A percentile compares a stretch with the other conserved stretches of the same genome.
These are phyloP conservation scores for Crocuta crocuta DNA, from an alignment of 2,113 vertebrate genomes.

Conservation along the genomic window DNA sequence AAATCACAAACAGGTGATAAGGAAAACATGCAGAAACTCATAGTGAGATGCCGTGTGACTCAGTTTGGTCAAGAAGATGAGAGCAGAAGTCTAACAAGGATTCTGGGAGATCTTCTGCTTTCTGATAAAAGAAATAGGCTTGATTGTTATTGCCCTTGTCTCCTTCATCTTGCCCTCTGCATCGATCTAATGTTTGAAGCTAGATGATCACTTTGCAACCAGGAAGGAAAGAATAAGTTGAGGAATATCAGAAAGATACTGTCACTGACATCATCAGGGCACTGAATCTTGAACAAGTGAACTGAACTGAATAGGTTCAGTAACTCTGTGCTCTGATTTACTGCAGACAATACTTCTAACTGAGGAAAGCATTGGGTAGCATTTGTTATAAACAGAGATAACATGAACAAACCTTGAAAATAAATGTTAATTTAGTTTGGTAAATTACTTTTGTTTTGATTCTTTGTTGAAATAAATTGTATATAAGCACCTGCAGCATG, in stretches of 20 bases:
- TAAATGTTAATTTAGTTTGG: not conserved
- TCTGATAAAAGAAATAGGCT: not conserved
- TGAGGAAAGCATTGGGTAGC: not conserved
- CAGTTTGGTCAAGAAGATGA: not conserved
- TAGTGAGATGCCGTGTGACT: not conserved
- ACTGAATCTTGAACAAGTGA: not conserved
- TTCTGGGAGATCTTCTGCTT: not conserved
- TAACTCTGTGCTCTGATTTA: not conserved
- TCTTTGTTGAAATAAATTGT: not conserved
- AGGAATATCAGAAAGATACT: not conserved
- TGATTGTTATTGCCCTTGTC: not conserved
- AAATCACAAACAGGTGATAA: not conserved
- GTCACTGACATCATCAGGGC: not conserved
- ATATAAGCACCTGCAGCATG: not conserved
- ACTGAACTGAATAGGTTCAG: not conserved
- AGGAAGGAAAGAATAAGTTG: not conserved
- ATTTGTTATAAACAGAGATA: not conserved
- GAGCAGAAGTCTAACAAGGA: not conserved
- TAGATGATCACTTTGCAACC: not conserved
- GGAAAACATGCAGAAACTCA: not conserved
- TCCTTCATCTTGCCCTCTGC: not conserved
- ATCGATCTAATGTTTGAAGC: not conserved
- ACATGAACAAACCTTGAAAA: not conserved
- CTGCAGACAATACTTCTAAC: no score
- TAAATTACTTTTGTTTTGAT: not conserved